Base-by-base conservation (phyloP, 2,797 vertebrate species). In the Babyrousa celebensis region DNA sequence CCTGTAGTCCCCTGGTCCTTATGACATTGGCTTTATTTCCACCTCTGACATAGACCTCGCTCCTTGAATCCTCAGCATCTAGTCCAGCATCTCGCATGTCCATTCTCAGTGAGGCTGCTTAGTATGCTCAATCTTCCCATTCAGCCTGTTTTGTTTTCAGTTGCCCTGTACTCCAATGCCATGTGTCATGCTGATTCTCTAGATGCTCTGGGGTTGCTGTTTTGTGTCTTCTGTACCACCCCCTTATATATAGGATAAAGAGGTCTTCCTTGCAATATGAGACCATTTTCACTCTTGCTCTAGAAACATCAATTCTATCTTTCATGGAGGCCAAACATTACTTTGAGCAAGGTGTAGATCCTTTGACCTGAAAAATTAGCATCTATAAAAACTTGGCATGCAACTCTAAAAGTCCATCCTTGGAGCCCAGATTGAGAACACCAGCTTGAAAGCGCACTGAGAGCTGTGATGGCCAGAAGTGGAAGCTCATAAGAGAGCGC, bases 161-260 rank as follows among this genome's bases (percentile, higher is more conserved):
- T 25, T 80, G n/a, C n/a, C 15, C 72, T 77, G 0, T 84, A 12
- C 12, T 72, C 17, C n/a, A 56, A 3, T 25, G n/a, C 4, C 25
- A 0, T 14, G 3, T 36, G 43, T 85, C 43, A 68, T 52, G 67
- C 58, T 92, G 21, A 65, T 65, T 52, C 40, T 7, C 21, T 25
- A 16, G 63, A 18, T 40, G 8, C 54, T 56, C 48, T 15, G 16
- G 48, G 12, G 16, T 10, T 10, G 36, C 60, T 60, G 23, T 48
- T 74, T 54, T 93, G 25, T 78, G 58, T 78, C 91, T 96, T 83
- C 12, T 82, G 72, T 80, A 40, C 9, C 12, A 54, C 6, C 68
- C 18, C 25, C 18, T 32, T 88, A 15, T 16, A 16, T 36, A 32
- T n/a, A 70, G 18, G 7, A 70, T 70, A 14, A 70, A 21, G 3